Percentiles rank a stretch among this genome's conserved stretches.
phyloP scores from a whole-genome alignment of 1,140 invertebrate species.

The Dendroctonus ponderosae region DNA sequence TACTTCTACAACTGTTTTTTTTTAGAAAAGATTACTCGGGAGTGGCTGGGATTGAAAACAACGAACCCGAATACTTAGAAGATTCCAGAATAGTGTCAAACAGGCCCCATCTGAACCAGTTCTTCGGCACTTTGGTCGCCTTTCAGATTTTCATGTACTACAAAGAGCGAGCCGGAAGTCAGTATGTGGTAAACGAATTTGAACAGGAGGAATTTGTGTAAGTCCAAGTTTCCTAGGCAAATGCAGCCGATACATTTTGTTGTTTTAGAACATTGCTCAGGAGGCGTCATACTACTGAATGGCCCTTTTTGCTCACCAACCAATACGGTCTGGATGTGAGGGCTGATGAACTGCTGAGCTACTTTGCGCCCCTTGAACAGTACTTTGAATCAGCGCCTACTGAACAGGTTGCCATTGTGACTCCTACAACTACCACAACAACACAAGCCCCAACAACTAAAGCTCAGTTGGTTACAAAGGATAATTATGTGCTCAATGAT shows the following conservation, averaged over 20 bases:
- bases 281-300: constrained; percentile 40
- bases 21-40: constrained; percentile 48
- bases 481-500: constrained; percentile 22
- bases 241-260: neutral
- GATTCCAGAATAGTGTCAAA: constrained; percentile 58
- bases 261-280: constrained; percentile 42
- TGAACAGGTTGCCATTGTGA: constrained; percentile 35
- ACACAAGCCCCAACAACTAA: constrained; percentile 7
- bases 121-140: constrained; percentile 51
- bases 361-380: constrained; percentile 47
- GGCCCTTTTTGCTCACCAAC: constrained; percentile 40
- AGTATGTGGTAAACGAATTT: constrained; percentile 44
- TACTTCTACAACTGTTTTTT: neutral
- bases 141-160: constrained; percentile 53
- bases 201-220: constrained; percentile 41
- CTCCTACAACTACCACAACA: constrained; percentile 30
- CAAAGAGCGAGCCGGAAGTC: constrained; percentile 41
- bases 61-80: constrained; percentile 55
- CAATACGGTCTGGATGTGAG: constrained; percentile 43
- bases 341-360: constrained; percentile 43
- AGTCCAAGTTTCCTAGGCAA: constrained; percentile 10
- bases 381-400: constrained; percentile 47
- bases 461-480: neutral
- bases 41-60: constrained; percentile 49
- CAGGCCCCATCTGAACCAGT: constrained; percentile 59